A percentile compares a stretch with the other conserved stretches of the same genome.
Evolutionary conservation across 2,888 invertebrate species (phyloP).

Genomic region (Dinocampus coccinellae): DNA sequence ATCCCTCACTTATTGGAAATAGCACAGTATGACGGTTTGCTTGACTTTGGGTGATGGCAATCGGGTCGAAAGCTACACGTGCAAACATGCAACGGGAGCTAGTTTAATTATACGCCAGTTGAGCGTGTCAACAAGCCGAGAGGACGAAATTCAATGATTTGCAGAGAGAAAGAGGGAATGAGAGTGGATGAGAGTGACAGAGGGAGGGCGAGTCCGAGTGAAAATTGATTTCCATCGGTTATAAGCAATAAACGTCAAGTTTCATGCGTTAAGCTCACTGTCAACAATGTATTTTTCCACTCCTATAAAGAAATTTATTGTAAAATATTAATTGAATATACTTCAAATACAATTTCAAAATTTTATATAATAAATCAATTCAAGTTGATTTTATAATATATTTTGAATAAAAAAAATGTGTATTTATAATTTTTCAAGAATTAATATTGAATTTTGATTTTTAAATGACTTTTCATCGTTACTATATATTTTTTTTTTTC

Average conservation of each 20-base stretch:
- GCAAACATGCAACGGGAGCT: conserved; percentile 35
- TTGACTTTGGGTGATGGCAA: conserved; percentile 35
- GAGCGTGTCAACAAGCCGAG: conserved; percentile 40
- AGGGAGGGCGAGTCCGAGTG: conserved; percentile 12
- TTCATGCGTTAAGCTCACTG: conserved; percentile 13
- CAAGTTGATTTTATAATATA: too few relatives aligned
- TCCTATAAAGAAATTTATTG: neutral
- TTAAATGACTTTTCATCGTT: too few relatives aligned
- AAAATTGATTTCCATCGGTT: conserved; percentile 35
- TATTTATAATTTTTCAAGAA: neutral
- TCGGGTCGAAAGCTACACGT: conserved; percentile 36
- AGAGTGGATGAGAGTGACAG: too few relatives aligned
- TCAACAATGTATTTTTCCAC: neutral
- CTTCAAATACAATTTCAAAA: neutral
- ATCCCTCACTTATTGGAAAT: neutral
- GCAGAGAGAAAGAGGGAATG: conserved; percentile 6
- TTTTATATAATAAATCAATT: too few relatives aligned
- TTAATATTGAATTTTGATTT: neutral
- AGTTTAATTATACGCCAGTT: conserved; percentile 41
- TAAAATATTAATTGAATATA: neutral
- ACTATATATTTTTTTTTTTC: too few relatives aligned
- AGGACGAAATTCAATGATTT: conserved; percentile 33
- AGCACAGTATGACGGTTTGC: conserved; percentile 19
- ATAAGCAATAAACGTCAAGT: conserved; percentile 33
- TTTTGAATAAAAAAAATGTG: too few relatives aligned